Conservation (phyloP, 2,888 invertebrate species). For the Amiota communis region DNA sequence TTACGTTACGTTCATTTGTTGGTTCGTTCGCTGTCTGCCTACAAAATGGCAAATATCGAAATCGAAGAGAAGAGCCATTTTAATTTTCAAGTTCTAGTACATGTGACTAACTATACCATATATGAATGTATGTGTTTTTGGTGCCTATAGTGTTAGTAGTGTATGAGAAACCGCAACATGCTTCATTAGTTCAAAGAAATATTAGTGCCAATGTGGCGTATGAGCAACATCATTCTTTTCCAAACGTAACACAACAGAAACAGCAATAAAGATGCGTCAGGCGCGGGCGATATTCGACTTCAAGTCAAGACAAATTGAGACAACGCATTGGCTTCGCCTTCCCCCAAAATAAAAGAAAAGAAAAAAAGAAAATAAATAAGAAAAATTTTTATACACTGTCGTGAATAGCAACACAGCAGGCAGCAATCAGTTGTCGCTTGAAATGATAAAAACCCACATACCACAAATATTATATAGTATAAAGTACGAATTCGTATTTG, state of each 20-base stretch:
- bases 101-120: neutral
- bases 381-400: neutral
- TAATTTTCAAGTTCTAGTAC: slow-evolving; percentile 11
- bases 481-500: no score
- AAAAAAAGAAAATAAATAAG: neutral
- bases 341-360: neutral
- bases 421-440: neutral
- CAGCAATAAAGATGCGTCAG: slow-evolving; percentile 31
- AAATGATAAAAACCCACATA: no score
- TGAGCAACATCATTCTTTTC: slow-evolving; percentile 54
- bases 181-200: slow-evolving; percentile 57
- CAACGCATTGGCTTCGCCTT: slow-evolving; percentile 28
- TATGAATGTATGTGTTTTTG: slow-evolving; percentile 1
- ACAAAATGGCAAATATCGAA: slow-evolving; percentile 11
- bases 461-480: no score
- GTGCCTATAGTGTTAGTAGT: neutral
- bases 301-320: no score
- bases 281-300: neutral
- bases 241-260: neutral
- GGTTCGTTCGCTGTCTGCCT: neutral
- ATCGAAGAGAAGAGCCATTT: slow-evolving; percentile 1
- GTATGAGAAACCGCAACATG: slow-evolving; percentile 41
- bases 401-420: neutral
- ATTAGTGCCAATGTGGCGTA: slow-evolving; percentile 57
- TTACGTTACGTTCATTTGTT: no score